These are phyloP conservation scores for Hirundo rustica DNA, from an alignment of 2,797 vertebrate genomes.

Conservation along the genomic window DNA sequence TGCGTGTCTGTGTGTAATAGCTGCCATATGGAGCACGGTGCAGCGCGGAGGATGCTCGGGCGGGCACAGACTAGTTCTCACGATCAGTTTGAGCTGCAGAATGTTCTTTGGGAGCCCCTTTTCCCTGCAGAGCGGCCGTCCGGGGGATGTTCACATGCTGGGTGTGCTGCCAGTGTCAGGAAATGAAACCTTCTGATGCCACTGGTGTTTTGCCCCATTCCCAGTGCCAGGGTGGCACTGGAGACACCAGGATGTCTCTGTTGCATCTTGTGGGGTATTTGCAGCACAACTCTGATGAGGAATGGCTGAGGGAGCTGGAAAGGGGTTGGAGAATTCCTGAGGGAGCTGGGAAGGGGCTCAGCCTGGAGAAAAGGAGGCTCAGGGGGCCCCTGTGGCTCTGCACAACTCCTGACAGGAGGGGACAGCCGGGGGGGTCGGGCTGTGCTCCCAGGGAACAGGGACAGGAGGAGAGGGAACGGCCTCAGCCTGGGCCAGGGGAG, in stretches of 20 bases:
- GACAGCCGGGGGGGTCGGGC: fast-evolving
- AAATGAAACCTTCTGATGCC: fast-evolving
- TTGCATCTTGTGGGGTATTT: fast-evolving
- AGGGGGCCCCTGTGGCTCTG: not conserved
- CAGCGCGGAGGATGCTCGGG: not conserved
- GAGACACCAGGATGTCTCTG: not conserved
- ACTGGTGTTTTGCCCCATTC: not conserved
- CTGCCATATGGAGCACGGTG: not conserved
- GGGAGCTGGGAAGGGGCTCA: not conserved
- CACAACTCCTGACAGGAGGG: not conserved
- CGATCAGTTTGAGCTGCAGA: fast-evolving
- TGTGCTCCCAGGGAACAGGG: not conserved
- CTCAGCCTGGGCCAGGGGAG: not conserved
- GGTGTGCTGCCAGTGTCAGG: fast-evolving
- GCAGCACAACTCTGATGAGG: not conserved
- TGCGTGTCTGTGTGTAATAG: not conserved
- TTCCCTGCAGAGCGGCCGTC: fast-evolving
- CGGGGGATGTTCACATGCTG: fast-evolving
- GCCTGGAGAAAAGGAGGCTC: not conserved
- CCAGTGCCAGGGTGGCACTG: fast-evolving
- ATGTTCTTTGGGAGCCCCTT: not conserved
- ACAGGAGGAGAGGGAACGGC: not conserved
- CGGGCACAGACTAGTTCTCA: not conserved
- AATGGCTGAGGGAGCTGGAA: too few relatives aligned
- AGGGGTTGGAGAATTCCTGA: too few relatives aligned